Percentiles rank a stretch among this genome's conserved stretches.
phyloP scores from a whole-genome alignment of 2,888 invertebrate species.

The Nemotelus pantherinus region DNA sequence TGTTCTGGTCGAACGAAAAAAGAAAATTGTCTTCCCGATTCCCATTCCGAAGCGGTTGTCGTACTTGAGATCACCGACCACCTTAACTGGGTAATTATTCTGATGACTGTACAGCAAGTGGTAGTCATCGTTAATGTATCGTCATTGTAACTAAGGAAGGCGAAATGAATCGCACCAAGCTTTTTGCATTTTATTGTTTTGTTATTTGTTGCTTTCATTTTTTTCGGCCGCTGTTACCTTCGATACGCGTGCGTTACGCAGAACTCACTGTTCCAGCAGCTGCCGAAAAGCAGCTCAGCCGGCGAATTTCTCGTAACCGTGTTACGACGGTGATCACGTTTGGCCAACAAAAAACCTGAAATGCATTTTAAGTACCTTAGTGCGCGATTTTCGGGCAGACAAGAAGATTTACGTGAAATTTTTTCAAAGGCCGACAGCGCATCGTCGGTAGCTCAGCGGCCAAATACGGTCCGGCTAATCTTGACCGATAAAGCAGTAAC shows the following conservation, averaged over 20 bases:
- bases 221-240: no score
- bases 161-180: no score
- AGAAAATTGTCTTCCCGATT: slow-evolving; percentile 36
- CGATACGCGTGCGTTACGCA: no score
- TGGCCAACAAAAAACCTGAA: neutral
- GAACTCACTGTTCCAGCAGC: no score
- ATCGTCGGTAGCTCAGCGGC: neutral
- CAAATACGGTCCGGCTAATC: neutral
- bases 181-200: no score
- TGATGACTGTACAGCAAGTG: neutral
- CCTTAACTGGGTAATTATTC: slow-evolving; percentile 28
- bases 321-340: slow-evolving; percentile 7
- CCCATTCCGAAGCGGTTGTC: neutral
- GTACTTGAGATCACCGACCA: neutral
- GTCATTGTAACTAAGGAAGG: no score
- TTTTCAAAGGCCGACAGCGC: slow-evolving; percentile 2
- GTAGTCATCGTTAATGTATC: no score
- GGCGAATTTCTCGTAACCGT: slow-evolving; percentile 7
- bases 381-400: neutral
- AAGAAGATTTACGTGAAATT: slow-evolving; percentile 5
- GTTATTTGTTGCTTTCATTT: no score
- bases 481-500: neutral
- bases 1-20: neutral
- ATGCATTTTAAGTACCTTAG: slow-evolving; percentile 15
- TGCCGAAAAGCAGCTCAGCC: neutral